A percentile compares a stretch with the other conserved stretches of the same genome.
Conservation (phyloP, 2,797 vertebrate genomes). For the Fringilla coelebs region DNA sequence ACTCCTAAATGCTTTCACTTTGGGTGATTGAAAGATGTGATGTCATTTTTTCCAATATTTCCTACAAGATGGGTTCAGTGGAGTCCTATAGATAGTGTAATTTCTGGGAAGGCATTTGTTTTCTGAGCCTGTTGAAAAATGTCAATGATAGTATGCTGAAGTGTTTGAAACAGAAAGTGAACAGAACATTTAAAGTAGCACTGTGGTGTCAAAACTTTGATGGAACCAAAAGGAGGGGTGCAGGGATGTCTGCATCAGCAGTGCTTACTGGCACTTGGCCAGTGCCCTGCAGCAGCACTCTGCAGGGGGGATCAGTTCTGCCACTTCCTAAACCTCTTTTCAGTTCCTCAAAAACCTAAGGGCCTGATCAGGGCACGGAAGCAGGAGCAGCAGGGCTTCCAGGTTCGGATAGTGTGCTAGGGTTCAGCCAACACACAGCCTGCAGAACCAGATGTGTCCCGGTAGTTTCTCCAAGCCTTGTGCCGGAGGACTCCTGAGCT, state of each 20-base stretch:
- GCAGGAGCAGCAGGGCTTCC: not conserved
- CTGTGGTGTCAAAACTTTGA: not conserved
- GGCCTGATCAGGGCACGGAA: not conserved
- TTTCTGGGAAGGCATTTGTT: not conserved
- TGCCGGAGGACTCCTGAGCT: not conserved
- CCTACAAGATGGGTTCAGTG: not conserved
- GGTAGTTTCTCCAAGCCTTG: not conserved
- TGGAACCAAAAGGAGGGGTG: not conserved
- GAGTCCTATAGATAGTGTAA: not conserved
- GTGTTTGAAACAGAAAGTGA: not conserved
- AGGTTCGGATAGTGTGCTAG: accelerated
- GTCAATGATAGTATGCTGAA: not conserved
- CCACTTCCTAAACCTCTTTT: not conserved
- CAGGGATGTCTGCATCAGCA: not conserved
- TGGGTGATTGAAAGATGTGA: not conserved
- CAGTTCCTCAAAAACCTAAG: not conserved
- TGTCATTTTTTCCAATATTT: not conserved
- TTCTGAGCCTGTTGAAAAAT: not conserved
- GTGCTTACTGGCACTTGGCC: not conserved
- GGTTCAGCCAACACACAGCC: not conserved
- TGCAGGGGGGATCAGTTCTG: not conserved
- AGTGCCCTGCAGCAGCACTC: not conserved
- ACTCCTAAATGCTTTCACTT: not conserved
- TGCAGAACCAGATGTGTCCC: not conserved
- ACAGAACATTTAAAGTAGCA: not conserved